Base-by-base conservation (phyloP, 2,113 vertebrate species). In the Erythrolamprus reginae region DNA sequence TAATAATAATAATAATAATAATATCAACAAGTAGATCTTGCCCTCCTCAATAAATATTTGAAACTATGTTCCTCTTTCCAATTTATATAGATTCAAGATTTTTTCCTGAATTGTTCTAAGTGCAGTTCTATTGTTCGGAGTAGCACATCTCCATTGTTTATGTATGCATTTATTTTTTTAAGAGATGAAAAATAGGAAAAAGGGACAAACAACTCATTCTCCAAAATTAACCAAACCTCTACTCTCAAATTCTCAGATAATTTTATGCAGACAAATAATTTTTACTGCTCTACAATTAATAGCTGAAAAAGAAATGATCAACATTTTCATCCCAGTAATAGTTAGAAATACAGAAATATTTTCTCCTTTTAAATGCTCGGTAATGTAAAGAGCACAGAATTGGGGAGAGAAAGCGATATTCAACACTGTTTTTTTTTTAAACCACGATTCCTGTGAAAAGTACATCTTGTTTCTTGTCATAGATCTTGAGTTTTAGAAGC, bases 401-500 rank as follows among this genome's bases (percentile, higher is more conserved):
- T 17, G 26, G 10, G 24, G 13, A 47, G 10, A 48, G 42, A 89
- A 28, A 86, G 19, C 84, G 52, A 12, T 70, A 38, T 7, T 38
- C n/a, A 77, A 85, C 21, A 28, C 2, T 65, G 8, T 33, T 26
- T 65, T 50, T 15, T 26, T 65, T 50, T 23, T 50, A 56, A n/a
- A n/a, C 50, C 23, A 65, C 61, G 21, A 1, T 50, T 15, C 70
- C 38, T 86, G 23, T 86, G 48, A 77, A 86, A 86, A 89, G 88
- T 90, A 82, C 0, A 55, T 86, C 84, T 87, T 47, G 24, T 89
- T 94, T 65, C 91, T 95, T 95, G 82, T 94, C 94, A 96, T 52
- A 88, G 48, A 97, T 56, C 88, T 91, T 92, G 88, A 92, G 90
- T 92, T 96, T 96, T 95, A 93, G 91, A 89, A 96, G 93, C 91